Evolutionary conservation across 1,140 invertebrate genomes (phyloP).

Genomic region (Drosophila aff.): DNA sequence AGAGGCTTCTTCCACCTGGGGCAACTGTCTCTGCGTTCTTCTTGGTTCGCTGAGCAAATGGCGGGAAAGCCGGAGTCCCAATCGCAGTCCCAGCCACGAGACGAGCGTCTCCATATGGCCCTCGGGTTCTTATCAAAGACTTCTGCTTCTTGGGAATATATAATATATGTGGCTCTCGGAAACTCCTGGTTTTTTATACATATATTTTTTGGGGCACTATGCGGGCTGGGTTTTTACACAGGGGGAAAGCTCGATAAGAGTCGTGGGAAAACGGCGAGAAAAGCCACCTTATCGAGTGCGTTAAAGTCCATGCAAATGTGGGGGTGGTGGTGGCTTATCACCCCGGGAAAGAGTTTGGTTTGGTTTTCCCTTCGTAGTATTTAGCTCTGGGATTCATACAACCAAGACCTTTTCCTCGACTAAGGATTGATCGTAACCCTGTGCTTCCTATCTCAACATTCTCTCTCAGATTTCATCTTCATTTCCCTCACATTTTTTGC

Average conservation of each 20-base stretch:
- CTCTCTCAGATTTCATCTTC: too few species aligned
- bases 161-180: conserved; percentile 5
- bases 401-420: too few species aligned
- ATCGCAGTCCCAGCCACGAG: conserved; percentile 22
- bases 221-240: conserved; percentile 21
- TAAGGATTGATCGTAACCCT: too few species aligned
- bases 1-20: conserved; percentile 41
- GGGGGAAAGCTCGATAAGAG: conserved; percentile 38
- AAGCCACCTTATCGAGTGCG: conserved; percentile 3
- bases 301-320: conserved; percentile 7
- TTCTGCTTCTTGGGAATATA: conserved; percentile 23
- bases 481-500: background rate
- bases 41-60: conserved; percentile 74
- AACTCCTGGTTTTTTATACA: background rate
- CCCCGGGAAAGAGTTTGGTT: background rate
- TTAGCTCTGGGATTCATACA: background rate
- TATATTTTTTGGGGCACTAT: conserved; percentile 18
- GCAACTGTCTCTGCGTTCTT: conserved; percentile 64
- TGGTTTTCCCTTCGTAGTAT: background rate
- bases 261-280: conserved; percentile 38
- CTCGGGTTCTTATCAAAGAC: conserved; percentile 17
- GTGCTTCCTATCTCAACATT: too few species aligned
- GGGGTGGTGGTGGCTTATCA: conserved; percentile 13
- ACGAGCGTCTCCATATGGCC: conserved; percentile 24
- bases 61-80: conserved; percentile 58